Evolutionary conservation across 1,140 invertebrate genomes (phyloP).

Genomic region (Zaprionus capensis): DNA sequence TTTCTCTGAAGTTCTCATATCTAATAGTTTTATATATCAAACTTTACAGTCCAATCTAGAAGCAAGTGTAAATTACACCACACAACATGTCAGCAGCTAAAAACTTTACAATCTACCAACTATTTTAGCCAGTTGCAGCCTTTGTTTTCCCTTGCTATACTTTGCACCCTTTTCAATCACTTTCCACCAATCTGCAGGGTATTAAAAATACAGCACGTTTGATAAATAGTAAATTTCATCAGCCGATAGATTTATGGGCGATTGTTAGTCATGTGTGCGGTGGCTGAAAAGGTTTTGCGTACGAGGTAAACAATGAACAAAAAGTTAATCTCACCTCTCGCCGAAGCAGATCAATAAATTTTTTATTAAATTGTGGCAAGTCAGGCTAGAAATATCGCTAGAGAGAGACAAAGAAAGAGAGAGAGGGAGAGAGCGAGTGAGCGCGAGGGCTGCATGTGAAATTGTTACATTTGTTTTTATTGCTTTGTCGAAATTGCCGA

Average conservation of each 20-base stretch:
- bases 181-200: neutral
- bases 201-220: neutral
- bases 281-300: neutral
- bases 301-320: neutral
- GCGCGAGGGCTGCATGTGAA: slow-evolving; percentile 27
- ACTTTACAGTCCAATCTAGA: neutral
- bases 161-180: neutral
- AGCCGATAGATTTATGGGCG: slow-evolving; percentile 20
- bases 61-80: neutral
- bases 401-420: neutral
- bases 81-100: neutral
- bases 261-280: neutral
- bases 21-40: neutral
- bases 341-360: slow-evolving; percentile 20
- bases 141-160: neutral
- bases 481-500: slow-evolving; percentile 10
- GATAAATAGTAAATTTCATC: slow-evolving; percentile 20
- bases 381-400: slow-evolving; percentile 5
- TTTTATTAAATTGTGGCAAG: slow-evolving; percentile 36
- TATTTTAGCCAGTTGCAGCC: neutral
- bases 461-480: slow-evolving; percentile 22
- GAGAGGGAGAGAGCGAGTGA: too few species aligned
- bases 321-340: slow-evolving; percentile 8
- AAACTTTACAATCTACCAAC: neutral
- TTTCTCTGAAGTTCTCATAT: neutral